Conservation (phyloP, 2,797 vertebrate species). For the Staurois parvus region DNA sequence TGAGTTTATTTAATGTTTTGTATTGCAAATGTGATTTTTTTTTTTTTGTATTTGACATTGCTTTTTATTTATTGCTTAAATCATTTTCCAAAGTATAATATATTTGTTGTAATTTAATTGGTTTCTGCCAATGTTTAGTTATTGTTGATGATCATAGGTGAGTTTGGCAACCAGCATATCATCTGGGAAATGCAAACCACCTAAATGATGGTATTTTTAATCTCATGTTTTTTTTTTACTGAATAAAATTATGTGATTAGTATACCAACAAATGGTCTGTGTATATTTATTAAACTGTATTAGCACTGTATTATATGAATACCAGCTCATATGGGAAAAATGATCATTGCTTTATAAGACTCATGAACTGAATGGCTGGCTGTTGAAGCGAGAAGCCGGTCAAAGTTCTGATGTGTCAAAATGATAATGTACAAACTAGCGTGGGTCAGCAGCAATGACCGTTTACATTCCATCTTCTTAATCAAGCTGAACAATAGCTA, state of each 20-base stretch:
- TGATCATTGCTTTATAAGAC: too few species aligned
- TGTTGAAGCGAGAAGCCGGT: too few species aligned
- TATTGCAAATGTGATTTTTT: conserved; percentile 90
- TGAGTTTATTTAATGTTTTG: conserved; percentile 92
- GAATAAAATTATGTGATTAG: conserved; percentile 76
- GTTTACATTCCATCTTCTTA: too few species aligned
- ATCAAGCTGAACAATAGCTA: too few species aligned
- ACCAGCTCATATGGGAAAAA: too few species aligned
- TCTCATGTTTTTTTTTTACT: conserved; percentile 75
- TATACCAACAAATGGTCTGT: background rate
- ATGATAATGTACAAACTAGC: too few species aligned
- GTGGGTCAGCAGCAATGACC: too few species aligned
- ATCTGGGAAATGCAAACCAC: conserved; percentile 71
- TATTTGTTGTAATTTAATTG: conserved; percentile 88
- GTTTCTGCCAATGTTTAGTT: conserved; percentile 76
- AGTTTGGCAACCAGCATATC: conserved; percentile 69
- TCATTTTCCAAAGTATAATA: conserved; percentile 91
- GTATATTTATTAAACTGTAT: background rate
- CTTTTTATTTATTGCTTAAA: conserved; percentile 99
- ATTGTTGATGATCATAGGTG: conserved; percentile 70
- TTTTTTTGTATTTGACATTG: conserved; percentile 86
- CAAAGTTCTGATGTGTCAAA: too few species aligned
- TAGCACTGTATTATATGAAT: too few species aligned
- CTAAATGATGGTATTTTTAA: conserved; percentile 79
- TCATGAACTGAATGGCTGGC: too few species aligned